Base-by-base conservation (phyloP, 2,888 invertebrate genomes). In the Pollenia labialis region DNA sequence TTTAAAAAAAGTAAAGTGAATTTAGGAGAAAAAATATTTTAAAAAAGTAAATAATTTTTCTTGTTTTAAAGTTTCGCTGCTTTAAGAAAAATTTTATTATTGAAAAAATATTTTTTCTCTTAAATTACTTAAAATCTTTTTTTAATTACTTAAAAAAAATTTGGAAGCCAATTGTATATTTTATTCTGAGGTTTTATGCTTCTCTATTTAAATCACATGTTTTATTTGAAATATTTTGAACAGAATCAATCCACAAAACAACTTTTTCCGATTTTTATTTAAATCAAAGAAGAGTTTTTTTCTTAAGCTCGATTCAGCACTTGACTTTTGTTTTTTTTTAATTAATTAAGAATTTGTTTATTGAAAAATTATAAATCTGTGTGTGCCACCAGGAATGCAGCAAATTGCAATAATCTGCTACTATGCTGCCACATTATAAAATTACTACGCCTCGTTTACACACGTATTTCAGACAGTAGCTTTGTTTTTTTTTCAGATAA, bases 11-110 rank as follows among this genome's bases (percentile, higher is more conserved):
- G 12, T 46, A 46, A 18, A 16, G 23, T 56, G 32, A 66, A 58
- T 48, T 64, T 2, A 50, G 11, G 14, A 12, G 12, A 10, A 42
- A 58, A 40, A 74, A 46, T 1, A 42, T 32, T 54, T 52, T n/a
- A 58, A n/a, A n/a, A n/a, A n/a, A n/a, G n/a, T 16, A 23, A 50
- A 86, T 75, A 8, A 56, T 82, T 76, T 72, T 72, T 44, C 54
- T 56, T 23, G 46, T 77, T 11, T 18, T 46, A 68, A 75, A 71
- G 54, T 64, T 85, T 85, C 81, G 85, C 87, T 87, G 85, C 87
- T 81, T 81, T 82, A 18, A 62, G 52, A 74, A 81, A 79, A 85
- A 85, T 48, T 77, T 81, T 79, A 69, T 46, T 56, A 44, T 84
- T 76, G 50, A 50, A 16, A 44, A 62, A 71, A 11, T 48, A n/a